Conservation (phyloP, 2,113 vertebrate species). For the Neotoma lepida region DNA sequence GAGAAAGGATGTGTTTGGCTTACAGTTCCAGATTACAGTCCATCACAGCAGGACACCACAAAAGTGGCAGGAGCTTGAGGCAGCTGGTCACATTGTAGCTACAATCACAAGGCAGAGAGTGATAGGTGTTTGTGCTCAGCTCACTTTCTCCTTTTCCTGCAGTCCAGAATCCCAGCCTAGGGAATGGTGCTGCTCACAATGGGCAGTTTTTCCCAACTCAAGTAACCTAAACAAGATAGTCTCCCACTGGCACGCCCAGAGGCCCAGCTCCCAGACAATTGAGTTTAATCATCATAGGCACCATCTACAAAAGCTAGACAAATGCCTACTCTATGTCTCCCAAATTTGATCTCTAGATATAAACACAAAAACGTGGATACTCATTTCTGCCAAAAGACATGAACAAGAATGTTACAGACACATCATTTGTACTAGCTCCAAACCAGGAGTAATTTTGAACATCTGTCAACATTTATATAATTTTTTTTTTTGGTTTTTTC, state of each 20-base stretch:
- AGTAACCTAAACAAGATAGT: not conserved
- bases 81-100: not conserved
- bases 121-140: no score
- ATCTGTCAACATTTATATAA: not conserved
- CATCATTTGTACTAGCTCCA: not conserved
- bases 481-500: no score
- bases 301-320: not conserved
- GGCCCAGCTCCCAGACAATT: not conserved
- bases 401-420: not conserved
- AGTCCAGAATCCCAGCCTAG: not conserved
- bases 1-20: not conserved
- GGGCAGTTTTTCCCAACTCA: no score
- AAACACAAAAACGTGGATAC: not conserved
- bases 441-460: slow-evolving; percentile 5
- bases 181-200: no score
- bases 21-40: not conserved
- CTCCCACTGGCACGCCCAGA: no score
- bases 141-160: not conserved
- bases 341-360: not conserved
- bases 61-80: not conserved
- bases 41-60: not conserved
- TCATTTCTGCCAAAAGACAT: slow-evolving; percentile 22
- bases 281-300: not conserved
- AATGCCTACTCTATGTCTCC: not conserved
- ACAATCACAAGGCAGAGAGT: not conserved